Evolutionary conservation across 2,888 invertebrate species (phyloP).

Genomic region (Meteorus cinctellus): DNA sequence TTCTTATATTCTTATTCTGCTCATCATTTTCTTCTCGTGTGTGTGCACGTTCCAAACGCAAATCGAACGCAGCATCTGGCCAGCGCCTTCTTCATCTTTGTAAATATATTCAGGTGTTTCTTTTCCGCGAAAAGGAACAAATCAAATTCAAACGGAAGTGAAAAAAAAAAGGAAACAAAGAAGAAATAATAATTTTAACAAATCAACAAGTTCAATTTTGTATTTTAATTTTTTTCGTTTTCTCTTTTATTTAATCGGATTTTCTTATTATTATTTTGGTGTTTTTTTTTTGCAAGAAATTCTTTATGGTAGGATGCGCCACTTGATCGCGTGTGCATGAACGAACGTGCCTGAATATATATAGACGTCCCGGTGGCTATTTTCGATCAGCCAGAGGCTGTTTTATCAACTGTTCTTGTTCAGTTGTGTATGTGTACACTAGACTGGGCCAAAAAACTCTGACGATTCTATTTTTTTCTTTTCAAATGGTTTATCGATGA

Average conservation of each 20-base stretch:
- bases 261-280: too few species aligned
- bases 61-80: constrained; percentile 27
- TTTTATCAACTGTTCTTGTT: too few species aligned
- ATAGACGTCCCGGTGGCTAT: constrained; percentile 28
- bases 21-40: constrained; percentile 20
- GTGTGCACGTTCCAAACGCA: neutral
- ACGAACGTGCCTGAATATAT: neutral
- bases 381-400: constrained; percentile 23
- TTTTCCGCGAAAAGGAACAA: neutral
- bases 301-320: too few species aligned
- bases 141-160: too few species aligned
- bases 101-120: constrained; percentile 1
- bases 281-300: too few species aligned
- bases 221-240: too few species aligned
- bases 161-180: neutral
- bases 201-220: neutral
- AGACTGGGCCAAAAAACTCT: too few species aligned
- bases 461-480: too few species aligned
- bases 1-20: neutral
- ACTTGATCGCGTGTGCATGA: too few species aligned
- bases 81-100: constrained; percentile 37
- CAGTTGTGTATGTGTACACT: too few species aligned
- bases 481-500: too few species aligned
- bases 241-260: too few species aligned
- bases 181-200: neutral